Evolutionary conservation across 1,140 invertebrate species (phyloP).

Genomic region (Anoplolepis gracilipes): DNA sequence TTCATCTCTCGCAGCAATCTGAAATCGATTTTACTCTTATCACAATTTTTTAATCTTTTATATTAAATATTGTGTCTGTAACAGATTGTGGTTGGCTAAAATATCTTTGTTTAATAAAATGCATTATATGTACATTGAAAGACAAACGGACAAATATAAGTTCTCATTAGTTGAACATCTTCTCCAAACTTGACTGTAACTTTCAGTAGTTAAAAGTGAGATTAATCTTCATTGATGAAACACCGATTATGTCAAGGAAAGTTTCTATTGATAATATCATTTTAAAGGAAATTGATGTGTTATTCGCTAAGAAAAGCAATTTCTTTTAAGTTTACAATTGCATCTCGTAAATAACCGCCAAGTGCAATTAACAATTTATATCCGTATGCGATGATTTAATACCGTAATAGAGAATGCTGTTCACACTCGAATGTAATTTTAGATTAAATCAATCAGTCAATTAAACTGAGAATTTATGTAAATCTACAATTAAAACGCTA

Average conservation of each 20-base stretch:
- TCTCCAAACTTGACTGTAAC: neutral
- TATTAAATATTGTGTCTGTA: neutral
- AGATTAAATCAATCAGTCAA: neutral
- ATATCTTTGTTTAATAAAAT: neutral
- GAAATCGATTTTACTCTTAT: neutral
- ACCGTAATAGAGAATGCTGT: neutral
- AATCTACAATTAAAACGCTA: neutral
- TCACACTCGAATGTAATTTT: neutral
- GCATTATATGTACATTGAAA: neutral
- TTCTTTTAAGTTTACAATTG: neutral
- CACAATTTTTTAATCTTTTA: neutral
- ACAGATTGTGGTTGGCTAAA: neutral
- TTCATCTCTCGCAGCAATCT: neutral
- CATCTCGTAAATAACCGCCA: constrained; percentile 24
- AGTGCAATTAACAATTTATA: constrained; percentile 35
- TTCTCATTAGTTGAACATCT: neutral
- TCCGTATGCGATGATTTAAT: constrained; percentile 11
- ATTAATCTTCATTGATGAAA: constrained; percentile 12
- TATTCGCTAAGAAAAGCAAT: neutral
- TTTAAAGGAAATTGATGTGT: neutral
- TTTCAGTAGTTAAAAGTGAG: constrained; percentile 4
- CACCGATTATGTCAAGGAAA: neutral
- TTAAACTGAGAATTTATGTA: neutral
- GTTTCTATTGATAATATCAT: neutral
- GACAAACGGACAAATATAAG: neutral